A percentile compares a stretch with the other conserved stretches of the same genome.
phyloP scores from a whole-genome alignment of 2,888 invertebrate genomes.

The Pachliopta kotzebuea region DNA sequence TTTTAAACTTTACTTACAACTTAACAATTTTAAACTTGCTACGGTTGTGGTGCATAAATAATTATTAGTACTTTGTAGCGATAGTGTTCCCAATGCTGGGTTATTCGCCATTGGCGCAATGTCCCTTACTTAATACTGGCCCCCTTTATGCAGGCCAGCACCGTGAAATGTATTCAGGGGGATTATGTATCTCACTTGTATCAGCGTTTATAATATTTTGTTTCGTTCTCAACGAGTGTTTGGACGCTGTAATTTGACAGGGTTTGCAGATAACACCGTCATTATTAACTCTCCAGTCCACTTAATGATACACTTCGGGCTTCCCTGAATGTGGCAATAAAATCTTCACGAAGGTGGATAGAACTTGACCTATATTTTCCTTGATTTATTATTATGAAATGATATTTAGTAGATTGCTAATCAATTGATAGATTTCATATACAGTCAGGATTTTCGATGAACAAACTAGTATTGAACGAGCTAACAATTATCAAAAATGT shows the following conservation, averaged over 20 bases:
- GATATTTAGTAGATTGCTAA: no score
- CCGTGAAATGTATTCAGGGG: conserved; percentile 26
- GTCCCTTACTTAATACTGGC: conserved; percentile 2
- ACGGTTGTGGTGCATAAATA: neutral
- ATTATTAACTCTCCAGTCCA: neutral
- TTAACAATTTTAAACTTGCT: neutral
- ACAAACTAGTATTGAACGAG: no score
- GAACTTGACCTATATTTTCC: neutral
- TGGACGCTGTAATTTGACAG: conserved; percentile 14
- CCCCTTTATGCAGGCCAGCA: conserved; percentile 15
- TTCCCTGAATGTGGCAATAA: neutral
- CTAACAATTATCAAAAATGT: no score
- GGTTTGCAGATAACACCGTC: conserved; percentile 10
- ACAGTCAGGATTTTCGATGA: no score
- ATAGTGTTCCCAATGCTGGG: neutral
- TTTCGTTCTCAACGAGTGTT: conserved; percentile 11
- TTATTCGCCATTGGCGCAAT: neutral
- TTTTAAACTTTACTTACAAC: no score
- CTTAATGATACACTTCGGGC: neutral
- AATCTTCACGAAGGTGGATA: neutral
- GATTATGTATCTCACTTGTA: conserved; percentile 20
- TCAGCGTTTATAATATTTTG: conserved; percentile 16
- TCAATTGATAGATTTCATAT: no score
- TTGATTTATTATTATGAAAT: no score
- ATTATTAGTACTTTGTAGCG: neutral